Percentiles rank a stretch among this genome's conserved stretches.
Evolutionary conservation across 2,113 vertebrate species (phyloP).

Genomic region (Glaucidium brasilianum): DNA sequence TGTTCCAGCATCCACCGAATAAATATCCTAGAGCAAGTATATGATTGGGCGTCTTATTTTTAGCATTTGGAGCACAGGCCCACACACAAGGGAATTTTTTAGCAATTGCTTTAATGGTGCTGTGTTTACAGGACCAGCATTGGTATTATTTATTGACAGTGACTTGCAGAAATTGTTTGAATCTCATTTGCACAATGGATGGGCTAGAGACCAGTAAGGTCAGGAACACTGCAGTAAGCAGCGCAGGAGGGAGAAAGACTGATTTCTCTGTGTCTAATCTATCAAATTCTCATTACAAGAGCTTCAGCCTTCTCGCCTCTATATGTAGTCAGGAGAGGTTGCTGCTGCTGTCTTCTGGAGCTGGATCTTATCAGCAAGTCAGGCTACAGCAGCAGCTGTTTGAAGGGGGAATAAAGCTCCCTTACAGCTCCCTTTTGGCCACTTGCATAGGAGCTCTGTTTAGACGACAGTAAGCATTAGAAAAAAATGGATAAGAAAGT

Average conservation of each 20-base stretch:
- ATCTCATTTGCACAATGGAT: slow-evolving; percentile 47
- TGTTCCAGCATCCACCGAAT: background rate
- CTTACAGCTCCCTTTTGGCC: background rate
- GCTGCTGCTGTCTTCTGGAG: background rate
- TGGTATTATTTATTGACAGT: slow-evolving; percentile 33
- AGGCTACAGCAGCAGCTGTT: background rate
- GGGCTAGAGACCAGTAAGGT: background rate
- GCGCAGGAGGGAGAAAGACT: background rate
- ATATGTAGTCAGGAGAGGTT: background rate
- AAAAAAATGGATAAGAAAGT: background rate
- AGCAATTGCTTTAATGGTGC: slow-evolving; percentile 33
- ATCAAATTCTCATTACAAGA: slow-evolving; percentile 31
- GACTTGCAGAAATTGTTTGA: slow-evolving; percentile 53
- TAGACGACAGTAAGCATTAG: background rate
- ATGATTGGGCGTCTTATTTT: slow-evolving; percentile 12
- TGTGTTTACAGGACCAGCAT: slow-evolving; percentile 20
- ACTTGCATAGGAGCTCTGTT: background rate
- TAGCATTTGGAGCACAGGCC: background rate
- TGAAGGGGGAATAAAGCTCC: background rate
- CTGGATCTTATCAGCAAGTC: background rate
- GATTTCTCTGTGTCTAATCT: background rate
- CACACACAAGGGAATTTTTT: slow-evolving; percentile 23
- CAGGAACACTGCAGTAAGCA: background rate
- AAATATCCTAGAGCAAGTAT: slow-evolving; percentile 18
- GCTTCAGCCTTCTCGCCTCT: background rate